Conservation (phyloP, 2,888 invertebrate species). For the Dyspetes luteomarginatus region DNA sequence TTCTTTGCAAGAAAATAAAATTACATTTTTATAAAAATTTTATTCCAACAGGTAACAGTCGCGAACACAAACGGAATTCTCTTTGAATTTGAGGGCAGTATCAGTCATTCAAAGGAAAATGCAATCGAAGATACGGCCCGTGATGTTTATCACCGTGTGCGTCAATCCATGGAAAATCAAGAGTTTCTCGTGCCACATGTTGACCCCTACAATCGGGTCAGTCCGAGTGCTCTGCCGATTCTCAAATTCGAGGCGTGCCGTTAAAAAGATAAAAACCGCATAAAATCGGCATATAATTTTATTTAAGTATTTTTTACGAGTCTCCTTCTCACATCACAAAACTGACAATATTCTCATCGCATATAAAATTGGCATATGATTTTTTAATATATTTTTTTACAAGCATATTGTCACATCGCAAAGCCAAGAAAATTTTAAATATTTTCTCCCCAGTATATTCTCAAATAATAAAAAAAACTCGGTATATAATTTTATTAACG, state of each 20-base stretch:
- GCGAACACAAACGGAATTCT: conserved; percentile 65
- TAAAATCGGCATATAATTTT: not conserved
- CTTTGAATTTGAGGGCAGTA: conserved; percentile 71
- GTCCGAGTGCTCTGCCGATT: not conserved
- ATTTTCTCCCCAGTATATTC: too few species aligned
- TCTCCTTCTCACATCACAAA: too few species aligned
- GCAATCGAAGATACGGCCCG: conserved; percentile 72
- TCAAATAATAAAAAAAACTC: too few species aligned
- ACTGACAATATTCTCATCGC: too few species aligned
- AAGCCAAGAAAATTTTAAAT: too few species aligned
- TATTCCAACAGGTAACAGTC: conserved; percentile 73
- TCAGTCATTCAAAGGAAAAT: conserved; percentile 69
- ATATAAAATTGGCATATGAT: not conserved
- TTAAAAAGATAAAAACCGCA: conserved; percentile 4
- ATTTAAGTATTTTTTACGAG: too few species aligned
- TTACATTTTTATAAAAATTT: too few species aligned
- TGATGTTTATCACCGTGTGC: conserved; percentile 69
- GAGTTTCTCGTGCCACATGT: not conserved
- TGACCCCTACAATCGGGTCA: not conserved
- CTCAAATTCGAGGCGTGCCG: conserved; percentile 60
- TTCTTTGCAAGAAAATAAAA: too few species aligned
- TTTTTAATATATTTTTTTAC: not conserved
- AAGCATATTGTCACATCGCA: not conserved
- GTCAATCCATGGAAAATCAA: conserved; percentile 13
- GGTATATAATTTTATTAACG: too few species aligned